Evolutionary conservation across 1,140 invertebrate species (phyloP).

Genomic region (Sminthurinus signatus): DNA sequence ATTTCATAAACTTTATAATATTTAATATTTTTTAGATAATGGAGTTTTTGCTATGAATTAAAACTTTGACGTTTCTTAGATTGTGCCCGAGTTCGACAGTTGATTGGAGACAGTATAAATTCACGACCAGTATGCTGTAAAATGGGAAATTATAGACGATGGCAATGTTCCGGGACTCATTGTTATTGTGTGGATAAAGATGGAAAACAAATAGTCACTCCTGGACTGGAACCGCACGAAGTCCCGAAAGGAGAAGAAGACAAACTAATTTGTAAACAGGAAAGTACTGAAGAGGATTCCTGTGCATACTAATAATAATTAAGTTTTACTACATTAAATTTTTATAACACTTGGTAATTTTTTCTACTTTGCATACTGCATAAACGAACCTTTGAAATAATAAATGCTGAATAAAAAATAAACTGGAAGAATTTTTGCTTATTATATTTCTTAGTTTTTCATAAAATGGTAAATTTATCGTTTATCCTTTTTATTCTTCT

Average conservation of each 20-base stretch:
- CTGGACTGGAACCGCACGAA: background rate
- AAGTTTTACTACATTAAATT: slow-evolving; percentile 11
- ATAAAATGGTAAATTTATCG: too few species aligned
- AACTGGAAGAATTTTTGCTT: too few species aligned
- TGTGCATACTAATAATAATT: slow-evolving; percentile 3
- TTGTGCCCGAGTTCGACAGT: slow-evolving; percentile 24
- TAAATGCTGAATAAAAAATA: too few species aligned
- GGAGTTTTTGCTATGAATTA: background rate
- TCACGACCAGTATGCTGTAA: slow-evolving; percentile 29
- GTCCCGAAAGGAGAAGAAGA: background rate
- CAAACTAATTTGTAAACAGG: background rate
- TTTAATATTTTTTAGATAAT: background rate
- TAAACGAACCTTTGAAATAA: too few species aligned
- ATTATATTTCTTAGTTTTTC: too few species aligned
- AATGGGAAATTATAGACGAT: slow-evolving; percentile 29
- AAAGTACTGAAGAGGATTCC: slow-evolving; percentile 4
- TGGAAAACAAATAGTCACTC: slow-evolving; percentile 24
- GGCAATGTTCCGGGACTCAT: slow-evolving; percentile 27
- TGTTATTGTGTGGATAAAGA: slow-evolving; percentile 34
- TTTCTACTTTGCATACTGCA: too few species aligned
- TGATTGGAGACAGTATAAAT: slow-evolving; percentile 24
- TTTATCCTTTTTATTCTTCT: too few species aligned
- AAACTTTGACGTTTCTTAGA: slow-evolving; percentile 13
- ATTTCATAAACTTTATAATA: background rate
- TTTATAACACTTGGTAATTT: too few species aligned